Percentiles rank a stretch among this genome's conserved stretches.
These are phyloP conservation scores for Volucella inflata DNA, from an alignment of 2,888 invertebrate species.

Conservation along the genomic window DNA sequence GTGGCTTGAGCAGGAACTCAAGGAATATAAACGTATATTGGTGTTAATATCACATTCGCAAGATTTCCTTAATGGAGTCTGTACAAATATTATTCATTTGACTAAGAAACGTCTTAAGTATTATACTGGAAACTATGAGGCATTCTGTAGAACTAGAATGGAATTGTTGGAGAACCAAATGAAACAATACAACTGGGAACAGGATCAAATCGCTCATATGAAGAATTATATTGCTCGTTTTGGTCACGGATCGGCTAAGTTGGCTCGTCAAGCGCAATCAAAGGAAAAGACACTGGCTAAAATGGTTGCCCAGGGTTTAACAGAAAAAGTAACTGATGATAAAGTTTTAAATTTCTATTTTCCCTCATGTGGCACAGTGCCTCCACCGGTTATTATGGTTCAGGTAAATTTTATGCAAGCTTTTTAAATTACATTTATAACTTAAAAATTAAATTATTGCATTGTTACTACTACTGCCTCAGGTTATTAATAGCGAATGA, in stretches of 20 bases:
- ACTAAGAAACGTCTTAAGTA: conserved; percentile 96
- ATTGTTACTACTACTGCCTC: no score
- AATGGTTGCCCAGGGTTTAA: conserved; percentile 99
- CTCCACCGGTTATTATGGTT: conserved; percentile 99
- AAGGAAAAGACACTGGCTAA: conserved; percentile 99
- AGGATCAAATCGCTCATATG: conserved; percentile 99
- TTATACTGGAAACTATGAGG: conserved; percentile 98
- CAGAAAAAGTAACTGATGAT: conserved; percentile 96
- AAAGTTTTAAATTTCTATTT: conserved; percentile 98
- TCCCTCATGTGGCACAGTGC: conserved; percentile 96
- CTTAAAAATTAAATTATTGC: no score
- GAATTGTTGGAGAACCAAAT: conserved; percentile 99
- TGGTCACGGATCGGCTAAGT: conserved; percentile 99
- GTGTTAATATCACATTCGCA: conserved; percentile 99
- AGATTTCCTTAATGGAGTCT: conserved; percentile 99
- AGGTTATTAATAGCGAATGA: no score
- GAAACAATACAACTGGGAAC: conserved; percentile 99
- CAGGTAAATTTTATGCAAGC: conserved; percentile 85
- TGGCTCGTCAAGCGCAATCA: conserved; percentile 99
- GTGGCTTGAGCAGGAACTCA: conserved; percentile 99
- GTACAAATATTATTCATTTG: conserved; percentile 98
- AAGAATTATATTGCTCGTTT: conserved; percentile 99
- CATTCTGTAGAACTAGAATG: conserved; percentile 95
- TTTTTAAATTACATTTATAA: background rate
- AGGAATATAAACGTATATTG: conserved; percentile 97